phyloP scores from a whole-genome alignment of 35 echinoderm and acorn worm species.

The Ophiothrix spiculata region DNA sequence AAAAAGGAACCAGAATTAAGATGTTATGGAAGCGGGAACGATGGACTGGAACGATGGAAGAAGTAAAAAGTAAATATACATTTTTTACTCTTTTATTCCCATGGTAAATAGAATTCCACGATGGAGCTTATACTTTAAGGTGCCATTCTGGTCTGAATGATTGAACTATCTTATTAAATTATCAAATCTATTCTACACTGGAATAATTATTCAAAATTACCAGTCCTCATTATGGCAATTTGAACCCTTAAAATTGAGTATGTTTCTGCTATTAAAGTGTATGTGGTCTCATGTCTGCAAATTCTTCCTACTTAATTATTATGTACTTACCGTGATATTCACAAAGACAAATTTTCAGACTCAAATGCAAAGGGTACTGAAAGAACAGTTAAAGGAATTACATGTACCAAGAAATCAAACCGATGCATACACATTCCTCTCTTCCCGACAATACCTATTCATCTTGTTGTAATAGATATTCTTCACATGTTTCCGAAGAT shows the following conservation, averaged over 20 bases:
- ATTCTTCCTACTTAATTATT: conserved; percentile 4
- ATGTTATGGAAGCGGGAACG: too few relatives aligned
- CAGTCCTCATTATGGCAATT: conserved; percentile 1
- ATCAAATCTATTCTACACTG: conserved; percentile 6
- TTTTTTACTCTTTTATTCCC: neutral
- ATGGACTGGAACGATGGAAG: too few relatives aligned
- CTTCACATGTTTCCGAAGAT: conserved; percentile 34
- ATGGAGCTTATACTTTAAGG: conserved; percentile 14
- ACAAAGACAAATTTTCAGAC: conserved; percentile 11
- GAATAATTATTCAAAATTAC: neutral
- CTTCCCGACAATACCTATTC: neutral
- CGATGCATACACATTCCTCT: conserved; percentile 11
- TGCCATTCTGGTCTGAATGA: conserved; percentile 2
- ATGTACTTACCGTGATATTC: conserved; percentile 9
- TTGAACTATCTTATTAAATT: conserved; percentile 12
- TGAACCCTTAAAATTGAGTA: conserved; percentile 25
- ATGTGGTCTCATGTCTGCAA: conserved; percentile 27
- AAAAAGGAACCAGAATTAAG: too few relatives aligned
- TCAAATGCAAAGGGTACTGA: neutral
- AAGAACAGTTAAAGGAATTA: neutral
- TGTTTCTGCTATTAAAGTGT: conserved; percentile 36
- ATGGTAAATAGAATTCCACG: neutral
- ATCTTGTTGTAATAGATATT: conserved; percentile 15
- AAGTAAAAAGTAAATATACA: too few relatives aligned
- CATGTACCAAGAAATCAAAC: neutral